Percentiles rank a stretch among this genome's conserved stretches.
phyloP scores from a whole-genome alignment of 2,113 vertebrate genomes.

The Phycodurus eques region DNA sequence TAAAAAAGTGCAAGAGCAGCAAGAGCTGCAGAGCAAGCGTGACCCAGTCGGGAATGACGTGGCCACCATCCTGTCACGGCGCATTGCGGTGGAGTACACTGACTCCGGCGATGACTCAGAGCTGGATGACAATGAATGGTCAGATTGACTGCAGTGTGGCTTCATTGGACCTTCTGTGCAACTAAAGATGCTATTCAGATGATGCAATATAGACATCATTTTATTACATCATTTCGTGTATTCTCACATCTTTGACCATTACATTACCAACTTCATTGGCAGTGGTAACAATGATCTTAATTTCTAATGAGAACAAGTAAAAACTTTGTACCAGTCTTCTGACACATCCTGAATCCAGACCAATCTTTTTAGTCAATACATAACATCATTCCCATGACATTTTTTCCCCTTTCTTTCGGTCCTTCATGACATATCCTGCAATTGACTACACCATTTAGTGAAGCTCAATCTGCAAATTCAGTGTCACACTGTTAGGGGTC shows the following conservation, averaged over 20 bases:
- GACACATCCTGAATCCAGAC: not conserved
- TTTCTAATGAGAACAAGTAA: too few relatives aligned
- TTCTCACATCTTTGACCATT: not conserved
- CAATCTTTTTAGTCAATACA: not conserved
- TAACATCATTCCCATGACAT: not conserved
- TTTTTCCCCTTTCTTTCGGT: not conserved
- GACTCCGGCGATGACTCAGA: conserved; percentile 93
- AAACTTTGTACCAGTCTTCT: not conserved
- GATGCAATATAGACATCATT: not conserved
- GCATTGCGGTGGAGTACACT: conserved; percentile 93
- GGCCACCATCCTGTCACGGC: conserved; percentile 91
- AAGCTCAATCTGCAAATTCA: not conserved
- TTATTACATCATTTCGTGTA: not conserved
- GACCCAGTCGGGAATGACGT: conserved; percentile 91
- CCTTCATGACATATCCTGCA: not conserved
- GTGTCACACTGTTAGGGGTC: not conserved
- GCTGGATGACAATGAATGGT: conserved; percentile 94
- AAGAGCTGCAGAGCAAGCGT: conserved; percentile 87
- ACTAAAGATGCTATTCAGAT: not conserved
- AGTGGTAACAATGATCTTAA: not conserved
- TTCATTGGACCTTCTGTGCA: not conserved
- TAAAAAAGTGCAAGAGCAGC: conserved; percentile 94
- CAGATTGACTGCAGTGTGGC: conserved; percentile 68
- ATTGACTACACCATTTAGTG: not conserved
- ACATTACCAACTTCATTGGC: not conserved